Conservation (phyloP, 2,888 invertebrate genomes). For the Chymomyza procnemis region DNA sequence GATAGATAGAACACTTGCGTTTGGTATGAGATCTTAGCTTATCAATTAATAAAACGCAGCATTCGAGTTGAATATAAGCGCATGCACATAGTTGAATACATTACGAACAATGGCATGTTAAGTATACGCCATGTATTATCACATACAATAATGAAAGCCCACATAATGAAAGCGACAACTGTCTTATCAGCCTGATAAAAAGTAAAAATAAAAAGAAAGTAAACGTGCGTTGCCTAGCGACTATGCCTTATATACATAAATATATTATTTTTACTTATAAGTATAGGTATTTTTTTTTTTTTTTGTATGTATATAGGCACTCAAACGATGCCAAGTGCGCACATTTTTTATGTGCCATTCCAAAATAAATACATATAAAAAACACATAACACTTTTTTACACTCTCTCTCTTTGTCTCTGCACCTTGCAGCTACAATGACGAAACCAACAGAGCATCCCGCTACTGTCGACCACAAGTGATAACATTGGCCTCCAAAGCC, state of each 20-base stretch:
- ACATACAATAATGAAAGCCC: slow-evolving; percentile 40
- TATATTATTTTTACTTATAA: background rate
- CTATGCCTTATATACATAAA: background rate
- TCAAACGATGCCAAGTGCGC: slow-evolving; percentile 44
- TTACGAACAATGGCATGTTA: slow-evolving; percentile 36
- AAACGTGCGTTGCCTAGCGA: slow-evolving; percentile 15
- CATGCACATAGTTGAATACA: slow-evolving; percentile 7
- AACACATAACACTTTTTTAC: slow-evolving; percentile 16
- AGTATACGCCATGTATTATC: slow-evolving; percentile 38
- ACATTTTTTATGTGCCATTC: slow-evolving; percentile 27
- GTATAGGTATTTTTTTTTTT: background rate
- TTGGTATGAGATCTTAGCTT: slow-evolving; percentile 29
- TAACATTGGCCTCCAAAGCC: slow-evolving; percentile 76
- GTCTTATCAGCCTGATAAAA: slow-evolving; percentile 47
- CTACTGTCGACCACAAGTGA: slow-evolving; percentile 77
- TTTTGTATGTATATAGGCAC: slow-evolving; percentile 4
- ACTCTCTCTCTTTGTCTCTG: slow-evolving; percentile 24
- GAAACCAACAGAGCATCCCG: slow-evolving; percentile 73
- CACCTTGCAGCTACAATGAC: slow-evolving; percentile 74
- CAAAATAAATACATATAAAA: slow-evolving; percentile 20
- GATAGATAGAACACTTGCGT: background rate
- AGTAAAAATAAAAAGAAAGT: slow-evolving; percentile 41
- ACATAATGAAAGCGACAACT: slow-evolving; percentile 18
- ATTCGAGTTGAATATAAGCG: slow-evolving; percentile 18
- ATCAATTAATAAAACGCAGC: slow-evolving; percentile 36